These are phyloP conservation scores for Diachasma alloeum DNA, from an alignment of 1,140 invertebrate genomes.

Conservation along the genomic window DNA sequence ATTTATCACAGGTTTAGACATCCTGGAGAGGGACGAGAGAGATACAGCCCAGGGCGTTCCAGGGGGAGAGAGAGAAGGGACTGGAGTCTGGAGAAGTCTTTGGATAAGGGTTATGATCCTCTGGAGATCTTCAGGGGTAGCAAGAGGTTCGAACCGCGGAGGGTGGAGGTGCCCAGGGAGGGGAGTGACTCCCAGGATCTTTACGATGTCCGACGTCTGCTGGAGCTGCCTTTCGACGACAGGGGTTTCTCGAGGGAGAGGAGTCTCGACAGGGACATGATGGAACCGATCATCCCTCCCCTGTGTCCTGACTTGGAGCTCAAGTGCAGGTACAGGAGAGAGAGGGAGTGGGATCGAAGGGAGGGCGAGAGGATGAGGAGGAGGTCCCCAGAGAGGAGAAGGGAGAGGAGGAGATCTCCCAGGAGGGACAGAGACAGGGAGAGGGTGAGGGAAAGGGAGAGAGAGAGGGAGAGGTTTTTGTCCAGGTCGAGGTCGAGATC, in stretches of 20 bases:
- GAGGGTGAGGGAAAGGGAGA: background rate
- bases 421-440: background rate
- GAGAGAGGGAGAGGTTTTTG: constrained; percentile 26
- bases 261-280: constrained; percentile 48
- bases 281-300: constrained; percentile 34
- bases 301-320: constrained; percentile 20
- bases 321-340: constrained; percentile 14
- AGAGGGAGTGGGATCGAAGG: constrained; percentile 20
- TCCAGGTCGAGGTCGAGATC: constrained; percentile 46
- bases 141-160: constrained; percentile 35
- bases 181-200: constrained; percentile 42
- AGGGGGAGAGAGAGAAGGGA: constrained; percentile 39
- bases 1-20: constrained; percentile 23
- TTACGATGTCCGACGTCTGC: constrained; percentile 38
- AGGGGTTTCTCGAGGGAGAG: constrained; percentile 41
- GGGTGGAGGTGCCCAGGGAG: constrained; percentile 37
- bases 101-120: constrained; percentile 54
- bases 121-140: constrained; percentile 52
- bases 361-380: constrained; percentile 17
- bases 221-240: constrained; percentile 45
- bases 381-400: background rate
- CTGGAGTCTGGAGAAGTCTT: constrained; percentile 40
- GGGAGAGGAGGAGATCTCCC: background rate
- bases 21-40: constrained; percentile 49
- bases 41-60: constrained; percentile 44